Evolutionary conservation across 2,888 invertebrate genomes (phyloP), one percentile per base, ranked within the genome.

Genomic region (Pyrgus malvae): DNA sequence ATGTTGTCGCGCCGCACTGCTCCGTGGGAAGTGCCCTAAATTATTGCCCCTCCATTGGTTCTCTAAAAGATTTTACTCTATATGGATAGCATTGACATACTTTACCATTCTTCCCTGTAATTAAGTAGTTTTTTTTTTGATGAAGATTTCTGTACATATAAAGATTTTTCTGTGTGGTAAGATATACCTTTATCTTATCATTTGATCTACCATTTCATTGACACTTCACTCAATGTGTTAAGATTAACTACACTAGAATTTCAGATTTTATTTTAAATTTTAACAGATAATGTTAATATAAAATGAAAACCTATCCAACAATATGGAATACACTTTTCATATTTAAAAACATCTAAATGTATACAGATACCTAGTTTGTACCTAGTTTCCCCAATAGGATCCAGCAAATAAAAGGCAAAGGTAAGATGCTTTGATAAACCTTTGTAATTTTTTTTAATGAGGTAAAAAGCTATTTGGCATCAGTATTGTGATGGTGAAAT

Each of bases 1-100:
- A 83, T 80, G 79, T 76, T 72, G 76, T 77, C 74, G 76, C 74
- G 68, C 69, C 65, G 66, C 67, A 59, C 61, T 64, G 74, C 68
- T 74, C 69, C 76, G 82, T 86, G 82, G 83, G 88, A 87, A 86
- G 76, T 83, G 82, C 65, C 83, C 84, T 82, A 78, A 81, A 83
- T 85, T 74, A 71, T 63, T 74, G 70, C 74, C 76, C 70, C 76
- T 78, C 68, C 66, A 76, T 78, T 77, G 61, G 72, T 69, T 71
- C 67, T 68, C 66, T 59, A 66, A 65, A 61, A 73, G 68, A 67
- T 70, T 70, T 62, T 57, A 55, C 50, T 61, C 58, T 63, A 58
- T 66, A 45, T 51, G 27, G 44, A 63, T 57, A 66, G 48, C 48
- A 64, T 58, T 65, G 59, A 63, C 61, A 62, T 49, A 68, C 46